Base-by-base conservation (phyloP, 2,113 vertebrate genomes). In the Brienomyrus longianalis region DNA sequence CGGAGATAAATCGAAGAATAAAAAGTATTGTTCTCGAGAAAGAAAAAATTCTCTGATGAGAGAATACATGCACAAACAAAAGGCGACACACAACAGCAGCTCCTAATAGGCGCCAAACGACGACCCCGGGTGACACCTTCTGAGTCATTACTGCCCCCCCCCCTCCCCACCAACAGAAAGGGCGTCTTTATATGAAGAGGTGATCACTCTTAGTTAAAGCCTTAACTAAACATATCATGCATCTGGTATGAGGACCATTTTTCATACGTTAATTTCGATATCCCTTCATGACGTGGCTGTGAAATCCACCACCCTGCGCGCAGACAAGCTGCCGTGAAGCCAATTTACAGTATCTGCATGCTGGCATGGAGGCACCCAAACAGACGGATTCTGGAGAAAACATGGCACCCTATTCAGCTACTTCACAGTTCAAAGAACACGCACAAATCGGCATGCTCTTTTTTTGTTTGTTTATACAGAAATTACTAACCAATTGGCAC, bases 151-250 rank as follows among this genome's bases (percentile, higher is more conserved):
- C 90, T 39, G 89, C 93, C 92, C 94, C 89, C 87, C 62, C 83
- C 23, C 19, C 59, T 5, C 91, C 39, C 39, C 39, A 88, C 91
- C 90, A 88, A 92, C 93, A 86, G 92, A 89, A 89, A 89, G 90
- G 87, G 89, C 88, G 91, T 92, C 93, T 92, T 92, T 90, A 90
- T 66, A 39, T 74, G 91, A 91, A 92, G 89, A 92, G 94, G 94
- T 95, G 94, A 95, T 96, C 93, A 91, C 93, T 95, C 95, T 95
- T 95, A 89, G 93, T 95, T 95, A 95, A 92, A 92, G 92, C 91
- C 94, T 54, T 91, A 89, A 91, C 94, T 95, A 96, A 95, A 95
- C 94, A 95, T 95, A 93, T 95, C 94, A 92, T 92, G 92, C 94
- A 95, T 95, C 94, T 95, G 94, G 93, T 93, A 90, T 89, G 90